Evolutionary conservation across 2,113 vertebrate species (phyloP), one percentile per base, ranked within the genome.

Genomic region (Cyphomyrus discorhynchus): DNA sequence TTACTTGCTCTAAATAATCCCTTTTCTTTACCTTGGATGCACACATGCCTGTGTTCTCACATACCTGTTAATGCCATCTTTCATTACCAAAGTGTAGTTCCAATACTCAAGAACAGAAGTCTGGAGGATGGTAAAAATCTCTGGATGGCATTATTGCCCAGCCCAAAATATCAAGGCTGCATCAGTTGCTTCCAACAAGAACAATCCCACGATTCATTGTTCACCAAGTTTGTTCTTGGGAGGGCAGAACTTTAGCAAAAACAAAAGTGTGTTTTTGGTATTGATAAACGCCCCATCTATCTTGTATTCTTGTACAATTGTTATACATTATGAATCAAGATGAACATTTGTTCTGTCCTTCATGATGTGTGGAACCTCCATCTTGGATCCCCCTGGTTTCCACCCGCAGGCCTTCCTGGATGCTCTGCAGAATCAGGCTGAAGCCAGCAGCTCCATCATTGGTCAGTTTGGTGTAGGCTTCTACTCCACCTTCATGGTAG

Each of bases 381-480:
- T 27, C 8, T 11, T 52, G 19, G 5, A 31, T 5, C 10, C 46
- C 19, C 21, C 13, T 56, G 13, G 11, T 19, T 31, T 46, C 77
- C 31, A 4, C 90, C 45, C 77, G 1, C 45, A 99, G 98, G 97
- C 96, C 0, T 99, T 99, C 92, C 93, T 99, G 90, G 98, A 99
- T 1, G 94, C 96, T 0, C 95, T 99, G 92, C 97, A 98, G 95
- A 97, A 91, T 93, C 97, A 98, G 93, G 95, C 95, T 0, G 98
- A 99, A 93, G 96, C 97, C 92, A 97, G 96, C 91, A 96, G 97
- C 94, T 96, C 97, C 93, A 99, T 99, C 94, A 99, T 99, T 0
- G 98, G 98, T 90, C 98, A 99, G 95, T 99, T 99, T 88, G 98
- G 98, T 24, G 98, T 99, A 52, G 98, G 98, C 17, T 99, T 99